Evolutionary conservation across 2,113 vertebrate species (phyloP).

Genomic region (Amazona vittata): DNA sequence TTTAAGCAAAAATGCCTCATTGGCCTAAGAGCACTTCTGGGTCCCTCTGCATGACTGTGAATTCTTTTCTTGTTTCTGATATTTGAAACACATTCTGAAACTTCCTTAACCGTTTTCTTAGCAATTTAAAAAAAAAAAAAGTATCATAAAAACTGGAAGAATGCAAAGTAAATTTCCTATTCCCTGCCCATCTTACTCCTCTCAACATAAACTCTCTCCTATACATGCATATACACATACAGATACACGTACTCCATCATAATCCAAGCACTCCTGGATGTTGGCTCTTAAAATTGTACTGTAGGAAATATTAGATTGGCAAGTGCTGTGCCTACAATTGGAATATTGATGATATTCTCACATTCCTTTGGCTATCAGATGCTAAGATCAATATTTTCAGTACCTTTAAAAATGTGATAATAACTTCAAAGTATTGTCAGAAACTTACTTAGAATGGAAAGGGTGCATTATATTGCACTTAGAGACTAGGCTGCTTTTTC

Average conservation of each 20-base stretch:
- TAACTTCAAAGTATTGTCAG: neutral
- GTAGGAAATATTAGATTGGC: neutral
- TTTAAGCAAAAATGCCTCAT: neutral
- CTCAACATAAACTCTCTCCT: neutral
- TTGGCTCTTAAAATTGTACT: neutral
- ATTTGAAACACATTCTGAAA: neutral
- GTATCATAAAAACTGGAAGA: neutral
- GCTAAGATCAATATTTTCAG: neutral
- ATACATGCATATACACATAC: accelerated
- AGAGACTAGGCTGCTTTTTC: neutral
- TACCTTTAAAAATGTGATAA: neutral
- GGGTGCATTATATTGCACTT: neutral
- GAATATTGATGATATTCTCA: neutral
- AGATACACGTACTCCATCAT: neutral
- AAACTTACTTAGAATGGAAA: neutral
- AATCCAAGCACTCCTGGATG: neutral
- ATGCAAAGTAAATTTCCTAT: neutral
- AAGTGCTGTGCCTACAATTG: neutral
- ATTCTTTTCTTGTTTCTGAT: neutral
- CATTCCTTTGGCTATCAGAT: neutral
- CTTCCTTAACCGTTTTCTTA: neutral
- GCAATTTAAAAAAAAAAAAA: neutral
- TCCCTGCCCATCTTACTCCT: neutral
- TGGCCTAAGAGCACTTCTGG: neutral
- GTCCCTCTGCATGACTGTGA: neutral